These are phyloP conservation scores for Halesus radiatus DNA, from an alignment of 1,140 invertebrate species.

Conservation along the genomic window DNA sequence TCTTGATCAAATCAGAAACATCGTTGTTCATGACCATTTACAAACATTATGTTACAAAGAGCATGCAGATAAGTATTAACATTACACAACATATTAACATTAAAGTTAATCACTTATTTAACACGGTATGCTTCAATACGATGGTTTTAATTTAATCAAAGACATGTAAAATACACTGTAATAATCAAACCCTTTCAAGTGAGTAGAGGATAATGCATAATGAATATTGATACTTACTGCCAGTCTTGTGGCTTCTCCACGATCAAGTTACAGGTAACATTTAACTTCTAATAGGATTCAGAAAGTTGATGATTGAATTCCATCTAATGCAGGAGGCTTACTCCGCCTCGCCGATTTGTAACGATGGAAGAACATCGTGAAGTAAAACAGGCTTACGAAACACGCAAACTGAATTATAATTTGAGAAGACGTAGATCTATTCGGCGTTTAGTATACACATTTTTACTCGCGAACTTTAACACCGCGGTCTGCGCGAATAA, in stretches of 20 bases:
- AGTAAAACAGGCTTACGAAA: not conserved
- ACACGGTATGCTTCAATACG: too few relatives aligned
- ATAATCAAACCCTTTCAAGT: too few relatives aligned
- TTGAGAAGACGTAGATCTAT: not conserved
- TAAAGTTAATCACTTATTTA: too few relatives aligned
- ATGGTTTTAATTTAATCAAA: too few relatives aligned
- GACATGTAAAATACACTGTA: too few relatives aligned
- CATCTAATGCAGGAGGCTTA: not conserved
- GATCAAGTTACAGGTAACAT: not conserved
- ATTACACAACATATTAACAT: too few relatives aligned
- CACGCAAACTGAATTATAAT: not conserved
- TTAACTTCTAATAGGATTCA: not conserved
- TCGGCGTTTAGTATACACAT: not conserved
- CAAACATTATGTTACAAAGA: too few relatives aligned
- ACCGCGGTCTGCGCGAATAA: not conserved
- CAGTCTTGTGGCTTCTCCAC: not conserved
- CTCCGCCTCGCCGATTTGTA: not conserved
- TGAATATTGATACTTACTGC: too few relatives aligned
- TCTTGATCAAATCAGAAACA: too few relatives aligned
- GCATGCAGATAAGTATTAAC: too few relatives aligned
- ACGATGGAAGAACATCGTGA: not conserved
- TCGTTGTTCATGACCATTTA: too few relatives aligned
- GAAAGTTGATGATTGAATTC: constrained; percentile 9
- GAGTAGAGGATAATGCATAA: too few relatives aligned
- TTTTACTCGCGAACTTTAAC: not conserved